Base-by-base conservation (phyloP, 1,140 invertebrate genomes). In the Lucilia sericata region DNA sequence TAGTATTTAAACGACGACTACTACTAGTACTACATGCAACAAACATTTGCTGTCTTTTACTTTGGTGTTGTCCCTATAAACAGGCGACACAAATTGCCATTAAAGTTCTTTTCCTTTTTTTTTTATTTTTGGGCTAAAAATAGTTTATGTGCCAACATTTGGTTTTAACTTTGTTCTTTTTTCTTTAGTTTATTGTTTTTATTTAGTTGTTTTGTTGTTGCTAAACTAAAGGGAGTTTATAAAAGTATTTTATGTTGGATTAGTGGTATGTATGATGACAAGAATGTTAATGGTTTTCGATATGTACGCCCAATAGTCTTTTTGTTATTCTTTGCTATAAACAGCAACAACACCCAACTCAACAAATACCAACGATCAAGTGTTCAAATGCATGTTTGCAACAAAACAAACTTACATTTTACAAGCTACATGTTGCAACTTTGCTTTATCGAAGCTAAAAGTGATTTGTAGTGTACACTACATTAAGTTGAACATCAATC, bases 201-300 rank as follows among this genome's bases (percentile, higher is more conserved):
- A 60, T n/a, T n/a, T 17, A 60, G 5, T n/a, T 60, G 14, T 60
- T n/a, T 60, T n/a, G n/a, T 3, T 3, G 55, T n/a, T n/a, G n/a
- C n/a, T n/a, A n/a, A 60, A n/a, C 42, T 55, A n/a, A 42, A 70
- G 65, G 65, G 65, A 70, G 65, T 70, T 70, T 70, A 70, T 49
- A 80, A 21, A 80, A 4, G 17, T 49, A 80, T 47, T 80, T 80
- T 80, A 19, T 51, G 42, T 49, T 49, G 47, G 76, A 80, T 80
- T 80, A 80, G 76, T 51, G 76, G n/a, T 70, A 70, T 25, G 76
- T 80, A 80, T 80, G 76, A 80, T 80, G 76, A 80, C 76, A 80
- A 80, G 76, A 80, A 80, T 80, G 76, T 80, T 80, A 80, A 80
- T 80, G 76, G 76, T 49, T 80, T 80, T 80, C 76, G 76, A 80